These are phyloP conservation scores for Helobdella robusta DNA, from an alignment of 2,888 invertebrate genomes.

Conservation along the genomic window DNA sequence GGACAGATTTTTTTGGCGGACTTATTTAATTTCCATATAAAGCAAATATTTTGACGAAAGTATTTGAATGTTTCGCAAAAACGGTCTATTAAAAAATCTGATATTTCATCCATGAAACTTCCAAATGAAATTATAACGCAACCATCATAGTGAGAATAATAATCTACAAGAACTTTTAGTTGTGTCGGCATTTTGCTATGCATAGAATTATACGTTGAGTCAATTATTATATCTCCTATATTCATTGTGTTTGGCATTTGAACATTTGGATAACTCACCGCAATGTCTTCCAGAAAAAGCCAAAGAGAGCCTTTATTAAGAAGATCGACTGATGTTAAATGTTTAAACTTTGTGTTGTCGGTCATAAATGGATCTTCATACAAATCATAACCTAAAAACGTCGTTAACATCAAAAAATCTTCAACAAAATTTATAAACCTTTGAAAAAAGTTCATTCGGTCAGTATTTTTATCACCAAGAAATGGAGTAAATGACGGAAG, in stretches of 20 bases:
- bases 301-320: conserved; percentile 32
- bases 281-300: conserved; percentile 33
- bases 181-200: too few species aligned
- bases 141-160: too few species aligned
- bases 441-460: conserved; percentile 12
- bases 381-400: too few species aligned
- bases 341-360: too few species aligned
- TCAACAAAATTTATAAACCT: too few species aligned
- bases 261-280: conserved; percentile 35
- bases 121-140: conserved; percentile 38
- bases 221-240: conserved; percentile 34
- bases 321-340: too few species aligned
- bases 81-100: conserved; percentile 23
- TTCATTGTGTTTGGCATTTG: conserved; percentile 34
- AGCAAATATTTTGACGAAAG: conserved; percentile 11
- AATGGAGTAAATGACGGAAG: conserved; percentile 6
- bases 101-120: conserved; percentile 28
- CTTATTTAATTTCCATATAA: conserved; percentile 25
- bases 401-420: too few species aligned
- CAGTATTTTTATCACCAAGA: neutral
- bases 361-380: too few species aligned
- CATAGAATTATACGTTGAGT: too few species aligned
- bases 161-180: too few species aligned
- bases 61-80: conserved; percentile 31
- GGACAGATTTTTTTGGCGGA: conserved; percentile 3